Evolutionary conservation across 2,888 invertebrate genomes (phyloP).

Genomic region (Timandra comae): DNA sequence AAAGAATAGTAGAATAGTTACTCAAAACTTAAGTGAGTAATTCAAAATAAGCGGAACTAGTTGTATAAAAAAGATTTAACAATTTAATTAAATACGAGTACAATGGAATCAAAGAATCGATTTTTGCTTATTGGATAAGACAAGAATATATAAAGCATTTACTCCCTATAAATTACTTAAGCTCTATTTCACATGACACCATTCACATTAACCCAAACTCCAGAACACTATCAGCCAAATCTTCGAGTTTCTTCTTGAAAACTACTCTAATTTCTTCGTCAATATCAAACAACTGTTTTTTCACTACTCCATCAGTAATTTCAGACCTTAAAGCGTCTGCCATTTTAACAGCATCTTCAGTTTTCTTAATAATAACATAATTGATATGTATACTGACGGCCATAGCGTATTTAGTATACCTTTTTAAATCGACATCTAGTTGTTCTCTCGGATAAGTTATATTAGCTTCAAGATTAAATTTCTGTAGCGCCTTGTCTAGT

Average conservation of each 20-base stretch:
- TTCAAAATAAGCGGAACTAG: too few species aligned
- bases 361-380: conserved; percentile 20
- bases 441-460: conserved; percentile 28
- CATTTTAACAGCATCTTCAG: conserved; percentile 19
- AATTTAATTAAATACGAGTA: too few species aligned
- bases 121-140: too few species aligned
- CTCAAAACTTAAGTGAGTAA: too few species aligned
- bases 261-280: conserved; percentile 1
- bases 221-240: conserved; percentile 5
- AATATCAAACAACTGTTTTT: neutral
- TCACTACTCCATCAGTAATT: neutral
- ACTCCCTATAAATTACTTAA: too few species aligned
- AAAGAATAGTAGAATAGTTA: too few species aligned
- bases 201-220: conserved; percentile 4
- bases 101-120: too few species aligned
- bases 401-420: conserved; percentile 23
- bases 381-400: conserved; percentile 17
- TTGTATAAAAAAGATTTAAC: too few species aligned
- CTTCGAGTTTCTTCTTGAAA: conserved; percentile 6
- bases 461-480: conserved; percentile 24
- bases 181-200: too few species aligned
- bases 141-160: too few species aligned
- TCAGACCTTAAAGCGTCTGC: neutral
- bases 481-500: conserved; percentile 24
- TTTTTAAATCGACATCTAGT: conserved; percentile 30